A percentile compares a stretch with the other conserved stretches of the same genome.
Conservation (phyloP, 1,140 invertebrate species). For the Drosophila willistoni region DNA sequence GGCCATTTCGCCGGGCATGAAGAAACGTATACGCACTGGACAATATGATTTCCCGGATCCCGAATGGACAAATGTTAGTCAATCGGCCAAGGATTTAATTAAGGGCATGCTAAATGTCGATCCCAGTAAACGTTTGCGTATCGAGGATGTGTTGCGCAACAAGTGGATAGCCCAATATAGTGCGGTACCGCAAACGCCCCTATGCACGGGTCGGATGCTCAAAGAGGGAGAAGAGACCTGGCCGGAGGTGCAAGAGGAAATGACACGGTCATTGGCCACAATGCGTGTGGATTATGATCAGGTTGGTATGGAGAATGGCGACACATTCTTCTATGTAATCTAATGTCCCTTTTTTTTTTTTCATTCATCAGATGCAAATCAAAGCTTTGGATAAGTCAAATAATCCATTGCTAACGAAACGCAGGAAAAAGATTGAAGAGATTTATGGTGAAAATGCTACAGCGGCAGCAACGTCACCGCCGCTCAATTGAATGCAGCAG, state of each 20-base stretch:
- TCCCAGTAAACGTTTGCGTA: slow-evolving; percentile 93
- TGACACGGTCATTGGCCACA: slow-evolving; percentile 97
- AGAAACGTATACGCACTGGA: slow-evolving; percentile 96
- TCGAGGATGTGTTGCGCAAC: slow-evolving; percentile 95
- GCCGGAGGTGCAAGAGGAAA: slow-evolving; percentile 99
- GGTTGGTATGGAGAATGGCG: slow-evolving; percentile 72
- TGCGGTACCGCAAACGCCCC: slow-evolving; percentile 95
- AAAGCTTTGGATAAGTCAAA: slow-evolving; percentile 95
- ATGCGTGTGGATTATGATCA: slow-evolving; percentile 98
- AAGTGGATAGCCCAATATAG: slow-evolving; percentile 96
- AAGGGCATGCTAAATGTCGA: slow-evolving; percentile 96
- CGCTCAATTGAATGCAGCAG: slow-evolving; percentile 12
- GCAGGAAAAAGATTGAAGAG: slow-evolving; percentile 87
- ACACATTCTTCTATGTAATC: background rate
- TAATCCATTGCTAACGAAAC: slow-evolving; percentile 95
- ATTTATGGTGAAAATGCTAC: slow-evolving; percentile 44
- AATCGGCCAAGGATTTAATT: slow-evolving; percentile 97
- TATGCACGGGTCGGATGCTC: slow-evolving; percentile 93
- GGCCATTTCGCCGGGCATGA: slow-evolving; percentile 99
- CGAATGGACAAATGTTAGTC: slow-evolving; percentile 97
- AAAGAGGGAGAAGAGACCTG: slow-evolving; percentile 96
- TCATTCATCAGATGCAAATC: slow-evolving; percentile 87
- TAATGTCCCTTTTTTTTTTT: slow-evolving; percentile 23
- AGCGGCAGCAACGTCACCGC: slow-evolving; percentile 1
- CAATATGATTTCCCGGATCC: slow-evolving; percentile 98